Evolutionary conservation across 2,797 vertebrate genomes (phyloP).

Genomic region (Schizothorax lantsangensis): DNA sequence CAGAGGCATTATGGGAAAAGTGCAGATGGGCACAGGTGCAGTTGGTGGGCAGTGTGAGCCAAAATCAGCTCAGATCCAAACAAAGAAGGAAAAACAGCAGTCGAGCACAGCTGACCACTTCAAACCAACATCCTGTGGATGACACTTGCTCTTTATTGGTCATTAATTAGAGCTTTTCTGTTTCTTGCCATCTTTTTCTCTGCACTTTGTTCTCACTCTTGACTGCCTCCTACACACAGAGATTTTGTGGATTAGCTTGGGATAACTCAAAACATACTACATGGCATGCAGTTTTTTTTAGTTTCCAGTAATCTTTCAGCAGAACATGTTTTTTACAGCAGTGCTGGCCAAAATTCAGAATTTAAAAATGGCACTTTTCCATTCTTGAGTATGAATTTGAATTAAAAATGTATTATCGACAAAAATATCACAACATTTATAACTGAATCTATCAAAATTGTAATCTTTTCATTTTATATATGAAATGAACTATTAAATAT

Average conservation of each 20-base stretch:
- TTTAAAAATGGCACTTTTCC: background rate
- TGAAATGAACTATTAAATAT: background rate
- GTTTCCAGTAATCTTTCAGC: constrained; percentile 40
- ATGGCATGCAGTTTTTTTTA: background rate
- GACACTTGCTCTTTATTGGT: constrained; percentile 24
- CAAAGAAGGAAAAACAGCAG: constrained; percentile 27
- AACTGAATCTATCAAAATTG: background rate
- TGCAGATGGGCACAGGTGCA: constrained; percentile 42
- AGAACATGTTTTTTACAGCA: background rate
- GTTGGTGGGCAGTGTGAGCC: background rate
- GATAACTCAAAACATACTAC: constrained; percentile 31
- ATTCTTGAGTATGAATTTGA: background rate
- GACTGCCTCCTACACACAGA: constrained; percentile 1
- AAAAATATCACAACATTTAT: background rate
- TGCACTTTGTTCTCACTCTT: constrained; percentile 14
- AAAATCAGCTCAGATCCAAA: constrained; percentile 10
- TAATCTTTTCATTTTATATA: background rate
- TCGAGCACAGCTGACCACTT: constrained; percentile 32
- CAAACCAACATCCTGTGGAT: constrained; percentile 19
- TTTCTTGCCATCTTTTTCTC: background rate
- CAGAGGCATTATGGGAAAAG: constrained; percentile 46
- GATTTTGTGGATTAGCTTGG: constrained; percentile 19
- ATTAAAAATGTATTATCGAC: background rate
- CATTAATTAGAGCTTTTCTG: constrained; percentile 19
- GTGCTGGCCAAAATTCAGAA: background rate